These are phyloP conservation scores for Sebastes trivittatus DNA, from an alignment of 2,797 vertebrate genomes.

Conservation along the genomic window DNA sequence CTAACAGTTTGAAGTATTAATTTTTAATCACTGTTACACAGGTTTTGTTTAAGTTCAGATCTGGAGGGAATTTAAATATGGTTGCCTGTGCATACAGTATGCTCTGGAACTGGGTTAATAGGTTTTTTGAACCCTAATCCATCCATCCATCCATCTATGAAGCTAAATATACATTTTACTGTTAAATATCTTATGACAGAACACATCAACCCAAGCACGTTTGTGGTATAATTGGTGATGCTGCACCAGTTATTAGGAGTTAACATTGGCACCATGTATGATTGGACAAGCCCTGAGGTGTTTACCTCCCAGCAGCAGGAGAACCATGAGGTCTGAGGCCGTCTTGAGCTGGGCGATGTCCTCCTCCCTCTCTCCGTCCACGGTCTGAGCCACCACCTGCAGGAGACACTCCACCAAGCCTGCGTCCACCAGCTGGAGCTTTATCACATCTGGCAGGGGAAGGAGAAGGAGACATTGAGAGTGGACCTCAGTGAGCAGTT, in stretches of 20 bases:
- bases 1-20: neutral
- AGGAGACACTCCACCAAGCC: conserved; percentile 96
- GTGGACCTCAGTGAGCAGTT: neutral
- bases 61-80: neutral
- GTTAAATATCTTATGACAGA: neutral
- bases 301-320: conserved; percentile 93
- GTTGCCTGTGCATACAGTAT: neutral
- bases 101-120: neutral
- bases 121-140: fast-evolving
- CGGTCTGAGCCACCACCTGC: conserved; percentile 93
- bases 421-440: conserved; percentile 96
- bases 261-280: neutral
- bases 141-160: too few species aligned
- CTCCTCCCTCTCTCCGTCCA: conserved; percentile 94
- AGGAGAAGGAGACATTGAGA: neutral
- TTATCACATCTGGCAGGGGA: conserved; percentile 89
- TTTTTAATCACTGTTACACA: conserved; percentile 13
- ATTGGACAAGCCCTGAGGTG: neutral
- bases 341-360: conserved; percentile 96
- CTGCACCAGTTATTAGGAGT: neutral
- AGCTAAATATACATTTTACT: neutral
- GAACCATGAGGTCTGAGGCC: conserved; percentile 96
- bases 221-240: neutral
- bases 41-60: neutral
- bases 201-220: neutral